Evolutionary conservation across 2,797 vertebrate species (phyloP), one percentile per base, ranked within the genome.

Genomic region (Parauchenoglanis punctatus): DNA sequence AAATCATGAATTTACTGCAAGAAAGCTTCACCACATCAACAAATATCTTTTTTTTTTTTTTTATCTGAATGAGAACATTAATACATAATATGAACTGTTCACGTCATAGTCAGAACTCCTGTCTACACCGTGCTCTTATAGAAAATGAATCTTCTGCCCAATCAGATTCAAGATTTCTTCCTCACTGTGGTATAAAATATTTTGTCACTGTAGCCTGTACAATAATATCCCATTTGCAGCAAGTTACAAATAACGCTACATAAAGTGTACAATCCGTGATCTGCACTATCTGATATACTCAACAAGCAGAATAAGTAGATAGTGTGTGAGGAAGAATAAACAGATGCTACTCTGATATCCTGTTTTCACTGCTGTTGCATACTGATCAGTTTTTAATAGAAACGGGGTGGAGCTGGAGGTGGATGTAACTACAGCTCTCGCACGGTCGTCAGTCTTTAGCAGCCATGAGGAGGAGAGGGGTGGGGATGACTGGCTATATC

Each of bases 401-500:
- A 67, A 20, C 54, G 28, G n/a, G 46, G 44, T 83, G 63, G 81
- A 52, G 61, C 12, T 20, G 81, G n/a, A 83, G n/a, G 61, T 65
- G 80, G 80, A 11, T 82, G 35, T 68, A 83, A 68, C 61, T 83
- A 52, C 81, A 31, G 44, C 81, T 67, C 61, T 83, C 1, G 8
- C n/a, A 67, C 25, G 20, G 46, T 49, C 10, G 25, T 52, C 61
- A 52, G 59, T 61, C 31, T n/a, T 25, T 3, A 25, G 31, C 31
- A 25, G 58, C 7, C 28, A 4, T 65, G 25, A 46, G 17, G 0
- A 20, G 25, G 40, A 83, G 25, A 83, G 25, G 61, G 40, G 40
- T 28, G 81, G 81, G 28, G 40, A 67, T 83, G 61, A 65, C 25
- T 49, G 44, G 63, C 44, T 83, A 49, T 67, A 83, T 18, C 67